Base-by-base conservation (phyloP, 2,113 vertebrate species). In the Cygnus buccinator region DNA sequence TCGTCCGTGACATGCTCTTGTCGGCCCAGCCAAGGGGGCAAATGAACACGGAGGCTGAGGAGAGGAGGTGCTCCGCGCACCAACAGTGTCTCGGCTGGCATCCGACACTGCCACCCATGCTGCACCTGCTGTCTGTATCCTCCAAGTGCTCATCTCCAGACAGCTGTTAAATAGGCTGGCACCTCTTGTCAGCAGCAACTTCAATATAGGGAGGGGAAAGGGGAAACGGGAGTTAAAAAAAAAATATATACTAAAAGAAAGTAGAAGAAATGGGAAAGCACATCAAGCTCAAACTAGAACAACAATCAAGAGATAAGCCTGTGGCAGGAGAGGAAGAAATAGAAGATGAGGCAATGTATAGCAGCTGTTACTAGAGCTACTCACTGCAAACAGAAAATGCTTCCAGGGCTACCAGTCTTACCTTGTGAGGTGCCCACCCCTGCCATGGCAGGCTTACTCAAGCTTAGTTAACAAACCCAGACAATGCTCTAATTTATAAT, bases 1-100 rank as follows among this genome's bases (percentile, higher is more conserved):
- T 39, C 0, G 0, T 39, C 58, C 2, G 1, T 23, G 22, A 76
- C 7, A 4, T 2, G 0, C 39, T 76, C 21, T 61, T 18, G n/a
- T 62, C 29, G 79, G 31, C n/a, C 43, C 57, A 65, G 73, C 43
- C 52, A 74, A 87, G 81, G 22, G 57, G 48, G 25, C 33, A 90
- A 87, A 94, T 44, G 70, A 82, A 46, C 2, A 2, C 1, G 3
- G 84, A 65, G n/a, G 19, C n/a, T 2, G 3, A 73, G 63, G 17
- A 91, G 65, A 79, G 31, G 35, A 0, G 0, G 58, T 43, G 13
- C 57, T 78, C 25, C 28, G 11, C 3, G 3, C 74, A 55, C 52
- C 44, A 66, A 33, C 3, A 1, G 65, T 58, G 54, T 41, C 68
- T 91, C 0, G 0, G 39, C 91, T 84, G 77, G 70, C 74, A 62